Base-by-base conservation (phyloP, 2,888 invertebrate species). In the Agrotis clavis region DNA sequence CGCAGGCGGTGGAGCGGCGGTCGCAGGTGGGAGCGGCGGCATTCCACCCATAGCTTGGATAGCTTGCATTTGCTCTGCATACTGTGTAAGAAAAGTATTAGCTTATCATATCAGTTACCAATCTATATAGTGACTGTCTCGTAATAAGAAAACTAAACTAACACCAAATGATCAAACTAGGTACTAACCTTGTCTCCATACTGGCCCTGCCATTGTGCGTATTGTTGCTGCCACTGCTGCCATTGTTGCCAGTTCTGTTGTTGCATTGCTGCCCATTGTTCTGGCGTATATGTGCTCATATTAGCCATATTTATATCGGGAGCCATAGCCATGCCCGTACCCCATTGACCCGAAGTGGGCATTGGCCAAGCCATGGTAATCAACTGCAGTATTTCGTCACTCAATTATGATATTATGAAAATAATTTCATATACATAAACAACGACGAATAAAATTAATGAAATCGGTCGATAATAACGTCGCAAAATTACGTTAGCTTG, bases 161-260 rank as follows among this genome's bases (percentile, higher is more conserved):
- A 53, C 11, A 25, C 19, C 6, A 16, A 47, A 53, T 21, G 25
- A 48, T 3, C n/a, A 45, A 51, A 16, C 5, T 51, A n/a, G n/a
- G n/a, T n/a, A 74, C 82, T 72, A 74, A 98, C 98, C 97, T 98
- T 97, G 71, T 97, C 97, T 61, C 98, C 98, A 91, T 98, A 98
- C 87, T 98, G 98, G 75, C 96, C 97, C 89, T 98, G 98, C 98
- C 98, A 98, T 86, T 97, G 97, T 63, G 97, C 97, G 93, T 98
- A 98, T 87, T 98, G 98, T 83, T 97, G 97, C 86, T 98, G 98
- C 98, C 98, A 98, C 84, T 98, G 98, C 14, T 97, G 97, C 97
- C 98, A 98, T 84, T 98, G 98, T 81, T 97, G 97, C 97, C 97
- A 97, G 87, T 97, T 97, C 90, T 98, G 97, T 84, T 98, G 97